Conservation (phyloP, 2,113 vertebrate species). For the Mobula birostris region DNA sequence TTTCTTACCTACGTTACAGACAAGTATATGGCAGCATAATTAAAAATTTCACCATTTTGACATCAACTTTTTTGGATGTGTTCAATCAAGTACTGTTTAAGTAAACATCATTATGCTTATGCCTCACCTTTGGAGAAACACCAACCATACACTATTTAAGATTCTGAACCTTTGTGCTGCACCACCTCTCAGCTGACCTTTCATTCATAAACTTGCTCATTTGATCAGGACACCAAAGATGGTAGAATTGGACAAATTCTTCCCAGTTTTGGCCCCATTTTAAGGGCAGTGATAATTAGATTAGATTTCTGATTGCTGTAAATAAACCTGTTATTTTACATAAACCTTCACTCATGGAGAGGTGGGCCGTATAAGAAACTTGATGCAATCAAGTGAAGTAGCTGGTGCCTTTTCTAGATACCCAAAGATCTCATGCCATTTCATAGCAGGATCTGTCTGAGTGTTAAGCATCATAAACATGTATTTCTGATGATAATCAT, state of each 20-base stretch:
- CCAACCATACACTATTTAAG: neutral
- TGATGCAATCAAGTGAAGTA: neutral
- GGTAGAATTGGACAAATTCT: neutral
- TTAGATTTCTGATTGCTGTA: neutral
- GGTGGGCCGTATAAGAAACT: too few relatives aligned
- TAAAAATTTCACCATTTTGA: conserved; percentile 1
- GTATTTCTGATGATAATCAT: neutral
- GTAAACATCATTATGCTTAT: neutral
- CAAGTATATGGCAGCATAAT: neutral
- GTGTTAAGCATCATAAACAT: neutral
- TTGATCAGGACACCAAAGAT: neutral
- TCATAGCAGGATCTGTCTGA: neutral
- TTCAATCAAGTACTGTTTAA: neutral
- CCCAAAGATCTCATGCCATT: neutral
- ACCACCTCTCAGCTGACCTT: neutral
- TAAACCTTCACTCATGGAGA: neutral
- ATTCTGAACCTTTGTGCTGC: neutral
- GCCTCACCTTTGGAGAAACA: neutral
- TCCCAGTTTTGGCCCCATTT: neutral
- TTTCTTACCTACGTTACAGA: conserved; percentile 1
- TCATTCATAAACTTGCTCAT: neutral
- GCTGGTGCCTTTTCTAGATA: neutral
- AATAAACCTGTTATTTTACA: neutral
- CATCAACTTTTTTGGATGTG: neutral
- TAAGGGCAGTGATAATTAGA: neutral